Conservation (phyloP, 1,140 invertebrate species). For the Diploscapter pachys region DNA sequence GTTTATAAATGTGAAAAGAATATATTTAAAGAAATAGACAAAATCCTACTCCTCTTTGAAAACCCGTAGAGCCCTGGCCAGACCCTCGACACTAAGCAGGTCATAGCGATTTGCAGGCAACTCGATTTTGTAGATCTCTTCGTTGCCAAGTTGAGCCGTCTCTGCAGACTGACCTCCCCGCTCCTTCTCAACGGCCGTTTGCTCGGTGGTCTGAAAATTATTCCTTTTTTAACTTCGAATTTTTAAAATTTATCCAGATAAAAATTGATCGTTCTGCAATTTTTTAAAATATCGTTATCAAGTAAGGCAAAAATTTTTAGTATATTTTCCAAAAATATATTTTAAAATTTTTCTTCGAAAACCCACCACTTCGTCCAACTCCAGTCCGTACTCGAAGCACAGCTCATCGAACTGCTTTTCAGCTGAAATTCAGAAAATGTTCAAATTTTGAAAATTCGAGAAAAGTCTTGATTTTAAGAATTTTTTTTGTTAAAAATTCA, state of each 20-base stretch:
- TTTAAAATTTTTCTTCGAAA: background rate
- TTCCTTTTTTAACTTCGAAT: slow-evolving; percentile 44
- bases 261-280: slow-evolving; percentile 50
- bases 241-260: slow-evolving; percentile 8
- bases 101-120: slow-evolving; percentile 98
- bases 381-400: slow-evolving; percentile 94
- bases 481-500: background rate
- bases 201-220: slow-evolving; percentile 75
- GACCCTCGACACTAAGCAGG: slow-evolving; percentile 87
- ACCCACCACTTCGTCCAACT: slow-evolving; percentile 92
- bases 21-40: background rate
- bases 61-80: slow-evolving; percentile 77
- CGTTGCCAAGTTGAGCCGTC: slow-evolving; percentile 67
- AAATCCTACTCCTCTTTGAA: slow-evolving; percentile 69
- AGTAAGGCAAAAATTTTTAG: slow-evolving; percentile 4
- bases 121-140: slow-evolving; percentile 87
- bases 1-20: background rate
- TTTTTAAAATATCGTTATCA: no score
- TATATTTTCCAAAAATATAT: no score
- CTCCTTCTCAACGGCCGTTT: slow-evolving; percentile 82
- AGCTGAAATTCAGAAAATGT: slow-evolving; percentile 65
- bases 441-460: background rate
- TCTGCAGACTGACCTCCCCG: slow-evolving; percentile 65
- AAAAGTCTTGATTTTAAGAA: background rate
- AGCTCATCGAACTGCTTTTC: slow-evolving; percentile 92